Conservation (phyloP, 2,888 invertebrate genomes). For the Melitaea athalia region DNA sequence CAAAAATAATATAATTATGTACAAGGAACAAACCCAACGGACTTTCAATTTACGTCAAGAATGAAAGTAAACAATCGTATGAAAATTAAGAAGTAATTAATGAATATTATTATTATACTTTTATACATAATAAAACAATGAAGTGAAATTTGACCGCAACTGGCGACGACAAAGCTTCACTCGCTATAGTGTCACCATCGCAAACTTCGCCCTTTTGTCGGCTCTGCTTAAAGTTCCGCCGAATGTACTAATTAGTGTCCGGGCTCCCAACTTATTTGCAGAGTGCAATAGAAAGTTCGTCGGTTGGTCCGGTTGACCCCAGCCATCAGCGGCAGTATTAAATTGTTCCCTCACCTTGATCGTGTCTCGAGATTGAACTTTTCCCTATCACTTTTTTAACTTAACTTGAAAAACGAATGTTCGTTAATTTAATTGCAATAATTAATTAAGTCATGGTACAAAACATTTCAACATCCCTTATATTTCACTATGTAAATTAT, state of each 20-base stretch:
- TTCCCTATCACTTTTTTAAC: not conserved
- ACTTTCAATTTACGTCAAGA: too few species aligned
- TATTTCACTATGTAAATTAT: too few species aligned
- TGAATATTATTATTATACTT: not conserved
- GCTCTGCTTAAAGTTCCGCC: conserved; percentile 50
- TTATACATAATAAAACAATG: conserved; percentile 19
- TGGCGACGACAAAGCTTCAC: conserved; percentile 50
- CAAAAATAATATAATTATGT: not conserved
- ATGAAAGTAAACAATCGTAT: too few species aligned
- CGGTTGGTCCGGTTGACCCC: conserved; percentile 56
- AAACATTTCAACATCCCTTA: too few species aligned
- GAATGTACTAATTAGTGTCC: conserved; percentile 76
- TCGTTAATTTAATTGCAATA: not conserved
- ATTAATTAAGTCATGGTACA: not conserved
- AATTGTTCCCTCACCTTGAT: conserved; percentile 53
- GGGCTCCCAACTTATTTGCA: conserved; percentile 58
- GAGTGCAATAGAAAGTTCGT: conserved; percentile 68
- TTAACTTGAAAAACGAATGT: not conserved
- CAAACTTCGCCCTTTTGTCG: conserved; percentile 68
- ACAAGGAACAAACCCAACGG: not conserved
- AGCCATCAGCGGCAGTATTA: conserved; percentile 47
- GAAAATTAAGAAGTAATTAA: too few species aligned
- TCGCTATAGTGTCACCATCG: conserved; percentile 62
- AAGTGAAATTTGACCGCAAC: conserved; percentile 35
- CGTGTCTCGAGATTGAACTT: conserved; percentile 39